Evolutionary conservation across 1,140 invertebrate species (phyloP).

Genomic region (Lasioglossum albipes): DNA sequence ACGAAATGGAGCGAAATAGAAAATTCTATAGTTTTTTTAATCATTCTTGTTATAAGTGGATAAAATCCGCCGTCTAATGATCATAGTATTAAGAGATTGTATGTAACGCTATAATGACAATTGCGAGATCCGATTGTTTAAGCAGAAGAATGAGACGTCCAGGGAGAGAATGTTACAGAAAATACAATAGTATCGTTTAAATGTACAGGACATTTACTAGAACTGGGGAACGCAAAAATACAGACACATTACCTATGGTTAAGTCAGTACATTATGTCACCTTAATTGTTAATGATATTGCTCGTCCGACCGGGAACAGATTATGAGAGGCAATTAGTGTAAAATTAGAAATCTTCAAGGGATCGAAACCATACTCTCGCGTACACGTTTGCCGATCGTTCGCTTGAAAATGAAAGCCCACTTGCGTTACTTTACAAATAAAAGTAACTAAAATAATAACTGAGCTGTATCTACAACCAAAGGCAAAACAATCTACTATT

Average conservation of each 20-base stretch:
- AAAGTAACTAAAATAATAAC: constrained; percentile 27
- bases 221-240: not conserved
- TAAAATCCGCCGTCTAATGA: too few species aligned
- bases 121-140: too few species aligned
- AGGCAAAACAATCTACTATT: constrained; percentile 61
- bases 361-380: constrained; percentile 6
- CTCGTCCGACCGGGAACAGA: not conserved
- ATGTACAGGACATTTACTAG: constrained; percentile 18
- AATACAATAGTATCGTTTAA: not conserved
- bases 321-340: not conserved
- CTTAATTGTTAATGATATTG: constrained; percentile 13
- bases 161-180: not conserved
- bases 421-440: too few species aligned
- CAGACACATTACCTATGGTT: not conserved
- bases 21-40: too few species aligned
- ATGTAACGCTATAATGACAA: not conserved
- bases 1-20: too few species aligned
- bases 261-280: constrained; percentile 1
- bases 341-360: not conserved
- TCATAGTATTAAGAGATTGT: not conserved
- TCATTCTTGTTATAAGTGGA: too few species aligned
- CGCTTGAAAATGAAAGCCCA: not conserved
- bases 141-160: constrained; percentile 13
- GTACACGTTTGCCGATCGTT: not conserved
- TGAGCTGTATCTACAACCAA: constrained; percentile 31